Evolutionary conservation across 2,113 vertebrate species (phyloP).

Genomic region (Nesogale talazaci): DNA sequence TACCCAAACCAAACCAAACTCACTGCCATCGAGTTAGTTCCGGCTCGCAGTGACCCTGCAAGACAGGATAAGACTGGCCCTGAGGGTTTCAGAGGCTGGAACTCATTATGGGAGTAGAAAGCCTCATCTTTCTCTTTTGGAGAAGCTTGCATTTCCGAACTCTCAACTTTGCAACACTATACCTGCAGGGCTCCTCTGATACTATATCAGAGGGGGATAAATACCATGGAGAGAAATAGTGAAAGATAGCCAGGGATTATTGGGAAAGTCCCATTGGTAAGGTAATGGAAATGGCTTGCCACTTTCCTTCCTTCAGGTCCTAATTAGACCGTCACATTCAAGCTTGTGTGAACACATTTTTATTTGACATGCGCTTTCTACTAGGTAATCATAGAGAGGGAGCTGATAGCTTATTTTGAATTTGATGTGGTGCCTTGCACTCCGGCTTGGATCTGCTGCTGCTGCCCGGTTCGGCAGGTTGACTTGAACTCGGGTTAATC

Average conservation of each 20-base stretch:
- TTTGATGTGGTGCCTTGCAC: background rate
- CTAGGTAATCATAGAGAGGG: slow-evolving; percentile 19
- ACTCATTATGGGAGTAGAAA: no score
- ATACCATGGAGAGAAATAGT: background rate
- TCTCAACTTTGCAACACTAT: no score
- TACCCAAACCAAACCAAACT: background rate
- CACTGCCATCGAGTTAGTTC: no score
- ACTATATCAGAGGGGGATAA: background rate
- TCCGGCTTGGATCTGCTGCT: background rate
- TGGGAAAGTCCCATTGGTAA: background rate
- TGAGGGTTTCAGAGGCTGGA: no score
- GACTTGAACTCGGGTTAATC: background rate
- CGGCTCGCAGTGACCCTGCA: no score
- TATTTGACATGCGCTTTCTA: background rate
- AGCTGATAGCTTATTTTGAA: background rate
- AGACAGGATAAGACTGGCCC: no score
- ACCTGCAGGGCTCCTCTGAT: no score
- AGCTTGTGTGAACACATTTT: background rate
- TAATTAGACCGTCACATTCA: background rate
- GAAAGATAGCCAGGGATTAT: background rate
- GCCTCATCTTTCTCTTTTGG: no score
- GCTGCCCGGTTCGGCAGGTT: background rate
- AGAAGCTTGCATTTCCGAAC: no score
- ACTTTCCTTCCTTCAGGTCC: background rate
- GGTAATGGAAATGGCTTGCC: background rate